A percentile compares a stretch with the other conserved stretches of the same genome.
Evolutionary conservation across 2,113 vertebrate species (phyloP).

Genomic region (Chaetodon auriga): DNA sequence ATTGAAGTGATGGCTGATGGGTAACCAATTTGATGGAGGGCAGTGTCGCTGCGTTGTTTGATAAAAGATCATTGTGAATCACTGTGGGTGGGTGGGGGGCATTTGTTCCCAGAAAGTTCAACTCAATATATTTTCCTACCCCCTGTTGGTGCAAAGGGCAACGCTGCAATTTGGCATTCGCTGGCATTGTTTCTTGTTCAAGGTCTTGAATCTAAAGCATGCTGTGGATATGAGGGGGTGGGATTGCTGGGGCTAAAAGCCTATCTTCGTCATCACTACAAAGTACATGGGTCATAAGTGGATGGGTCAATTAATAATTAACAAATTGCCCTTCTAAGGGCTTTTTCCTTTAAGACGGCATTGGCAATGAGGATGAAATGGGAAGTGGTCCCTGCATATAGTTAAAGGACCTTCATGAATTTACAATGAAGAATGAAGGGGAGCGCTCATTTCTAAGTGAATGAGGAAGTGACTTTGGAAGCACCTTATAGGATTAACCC

Average conservation of each 20-base stretch:
- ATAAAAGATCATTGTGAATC: slow-evolving; percentile 62
- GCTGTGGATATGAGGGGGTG: slow-evolving; percentile 3
- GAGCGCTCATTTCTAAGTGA: slow-evolving; percentile 53
- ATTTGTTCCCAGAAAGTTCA: slow-evolving; percentile 56
- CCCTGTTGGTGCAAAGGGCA: slow-evolving; percentile 50
- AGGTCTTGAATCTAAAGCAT: slow-evolving; percentile 33
- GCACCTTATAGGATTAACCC: slow-evolving; percentile 45
- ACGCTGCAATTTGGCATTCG: slow-evolving; percentile 35
- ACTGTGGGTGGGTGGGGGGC: slow-evolving; percentile 19
- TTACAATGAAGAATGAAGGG: slow-evolving; percentile 49
- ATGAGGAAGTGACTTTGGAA: slow-evolving; percentile 52
- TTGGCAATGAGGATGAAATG: slow-evolving; percentile 46
- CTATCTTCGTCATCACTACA: slow-evolving; percentile 38
- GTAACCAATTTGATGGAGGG: slow-evolving; percentile 64
- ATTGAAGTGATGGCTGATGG: slow-evolving; percentile 70
- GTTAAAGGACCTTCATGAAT: slow-evolving; percentile 68
- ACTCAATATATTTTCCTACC: slow-evolving; percentile 49
- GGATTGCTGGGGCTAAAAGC: slow-evolving; percentile 29
- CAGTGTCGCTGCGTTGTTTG: slow-evolving; percentile 51
- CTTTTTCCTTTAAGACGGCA: slow-evolving; percentile 53
- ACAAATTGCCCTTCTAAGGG: slow-evolving; percentile 57
- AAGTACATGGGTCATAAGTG: slow-evolving; percentile 41
- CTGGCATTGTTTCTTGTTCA: slow-evolving; percentile 50
- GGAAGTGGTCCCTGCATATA: slow-evolving; percentile 46
- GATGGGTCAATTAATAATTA: slow-evolving; percentile 71